Base-by-base conservation (phyloP, 2,797 vertebrate genomes). In the Arremon brunneinucha region DNA sequence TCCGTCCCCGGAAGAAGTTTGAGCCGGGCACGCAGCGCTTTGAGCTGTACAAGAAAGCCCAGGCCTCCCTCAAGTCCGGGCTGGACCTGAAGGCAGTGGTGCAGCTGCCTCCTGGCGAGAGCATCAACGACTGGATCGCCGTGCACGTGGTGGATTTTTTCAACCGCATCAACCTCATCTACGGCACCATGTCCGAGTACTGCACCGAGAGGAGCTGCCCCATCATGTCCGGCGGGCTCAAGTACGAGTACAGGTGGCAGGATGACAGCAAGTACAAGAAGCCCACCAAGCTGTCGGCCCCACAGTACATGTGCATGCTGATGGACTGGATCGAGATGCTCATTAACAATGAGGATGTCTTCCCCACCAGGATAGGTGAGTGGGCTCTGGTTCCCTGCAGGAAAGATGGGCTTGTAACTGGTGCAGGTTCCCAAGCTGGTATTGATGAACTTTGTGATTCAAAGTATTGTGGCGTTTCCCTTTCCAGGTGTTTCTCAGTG, bases 261-360 rank as follows among this genome's bases (percentile, higher is more conserved):
- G 99, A 99, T 0, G 99, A 99, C 8, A 97, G 98, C 60, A 98
- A 98, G 88, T 99, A 99, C 97, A 99, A 98, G 97, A 99, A 98
- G 88, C 99, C 99, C 0, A 99, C 99, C 95, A 99, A 99, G 97
- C 98, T 99, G 64, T 98, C 99, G 0, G 99, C 99, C 2, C 98
- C 99, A 0, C 98, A 98, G 96, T 99, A 99, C 97, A 99, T 99
- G 99, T 99, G 98, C 63, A 97, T 99, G 97, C 97, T 99, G 93
- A 99, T 99, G 99, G 99, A 99, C 97, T 99, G 99, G 99, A 99
- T 99, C 1, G 99, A 99, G 97, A 98, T 98, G 32, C 98, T 99
- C 86, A 99, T 99, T 96, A 99, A 99, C 84, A 99, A 99, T 0
- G 99, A 99, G 94, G 98, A 99, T 43, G 98, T 99, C 97, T 99